Evolutionary conservation across 1,140 invertebrate genomes (phyloP).

Genomic region (Drosophila littoralis): DNA sequence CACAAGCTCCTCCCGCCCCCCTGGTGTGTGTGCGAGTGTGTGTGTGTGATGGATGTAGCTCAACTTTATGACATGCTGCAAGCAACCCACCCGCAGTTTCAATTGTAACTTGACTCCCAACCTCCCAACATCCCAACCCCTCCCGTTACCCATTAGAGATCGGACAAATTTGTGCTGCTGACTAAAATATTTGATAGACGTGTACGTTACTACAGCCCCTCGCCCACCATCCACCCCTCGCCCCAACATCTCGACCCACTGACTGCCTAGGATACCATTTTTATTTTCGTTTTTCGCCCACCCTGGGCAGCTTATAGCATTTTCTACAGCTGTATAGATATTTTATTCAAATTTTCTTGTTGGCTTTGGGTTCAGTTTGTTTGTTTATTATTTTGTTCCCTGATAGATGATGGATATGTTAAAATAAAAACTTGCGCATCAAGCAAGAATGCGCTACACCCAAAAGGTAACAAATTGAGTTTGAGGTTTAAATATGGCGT

Average conservation of each 20-base stretch:
- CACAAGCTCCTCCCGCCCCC: neutral
- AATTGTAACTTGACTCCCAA: constrained; percentile 1
- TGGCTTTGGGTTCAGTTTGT: constrained; percentile 3
- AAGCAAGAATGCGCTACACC: constrained; percentile 1
- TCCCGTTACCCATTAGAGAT: neutral
- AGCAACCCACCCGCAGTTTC: neutral
- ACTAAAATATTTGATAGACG: constrained; percentile 56
- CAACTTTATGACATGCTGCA: constrained; percentile 64
- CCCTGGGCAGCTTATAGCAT: constrained; percentile 15
- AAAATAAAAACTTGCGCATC: constrained; percentile 1
- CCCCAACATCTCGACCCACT: neutral
- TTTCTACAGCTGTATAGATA: constrained; percentile 61
- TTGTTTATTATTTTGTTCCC: constrained; percentile 15
- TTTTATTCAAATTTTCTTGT: constrained; percentile 70
- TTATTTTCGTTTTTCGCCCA: constrained; percentile 36
- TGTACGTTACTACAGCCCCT: constrained; percentile 10
- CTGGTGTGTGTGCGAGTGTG: constrained; percentile 18
- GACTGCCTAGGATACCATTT: constrained; percentile 8
- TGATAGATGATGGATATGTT: constrained; percentile 45
- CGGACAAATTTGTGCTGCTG: constrained; percentile 46
- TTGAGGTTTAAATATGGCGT: constrained; percentile 39
- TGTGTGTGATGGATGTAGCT: constrained; percentile 65
- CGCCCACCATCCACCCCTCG: neutral
- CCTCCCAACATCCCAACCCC: neutral
- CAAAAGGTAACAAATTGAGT: constrained; percentile 50